Base-by-base conservation (phyloP, 2,797 vertebrate genomes). In the Poecilia velifera region DNA sequence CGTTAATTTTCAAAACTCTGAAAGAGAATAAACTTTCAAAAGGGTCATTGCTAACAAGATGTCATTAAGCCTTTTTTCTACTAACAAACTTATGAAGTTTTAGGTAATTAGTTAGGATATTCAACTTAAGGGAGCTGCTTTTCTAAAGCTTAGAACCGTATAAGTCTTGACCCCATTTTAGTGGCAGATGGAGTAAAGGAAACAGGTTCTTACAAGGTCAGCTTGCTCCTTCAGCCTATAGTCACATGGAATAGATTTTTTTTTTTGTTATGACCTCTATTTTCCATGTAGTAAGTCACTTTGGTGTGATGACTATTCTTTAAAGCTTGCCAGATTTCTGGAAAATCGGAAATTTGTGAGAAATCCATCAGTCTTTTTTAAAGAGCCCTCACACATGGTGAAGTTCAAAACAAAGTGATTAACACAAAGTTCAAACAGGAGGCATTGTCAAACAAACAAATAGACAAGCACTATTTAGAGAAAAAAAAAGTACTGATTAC, bases 41-140 rank as follows among this genome's bases (percentile, higher is more conserved):
- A 73, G 6, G 49, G n/a, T 72, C 78, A 34, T 64, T 55, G 49
- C 73, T 66, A 80, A 77, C 55, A n/a, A 25, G 2, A 47, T 3
- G 22, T n/a, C 72, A 76, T 74, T 80, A 76, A 47, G 47, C 77
- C 9, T 53, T 73, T 80, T 87, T 84, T 72, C 73, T 77, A 31
- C 45, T 82, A 77, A 89, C 55, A 76, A 81, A 84, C 79, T 85
- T 85, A 71, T 25, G 3, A 76, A 80, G 75, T 87, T 84, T 88
- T 68, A 88, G 73, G 84, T 84, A 73, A 92, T 90, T 82, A 86
- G 76, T 70, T 31, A 76, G 62, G 72, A 86, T 55, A 83, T 75
- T 82, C 80, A 55, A 55, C 57, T 77, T 74, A 66, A 43, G 76
- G 45, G 80, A 78, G 87, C 75, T 82, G 39, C 57, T 43, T 82